phyloP scores from a whole-genome alignment of 2,113 vertebrate species.

The Ariopsis seemanni region DNA sequence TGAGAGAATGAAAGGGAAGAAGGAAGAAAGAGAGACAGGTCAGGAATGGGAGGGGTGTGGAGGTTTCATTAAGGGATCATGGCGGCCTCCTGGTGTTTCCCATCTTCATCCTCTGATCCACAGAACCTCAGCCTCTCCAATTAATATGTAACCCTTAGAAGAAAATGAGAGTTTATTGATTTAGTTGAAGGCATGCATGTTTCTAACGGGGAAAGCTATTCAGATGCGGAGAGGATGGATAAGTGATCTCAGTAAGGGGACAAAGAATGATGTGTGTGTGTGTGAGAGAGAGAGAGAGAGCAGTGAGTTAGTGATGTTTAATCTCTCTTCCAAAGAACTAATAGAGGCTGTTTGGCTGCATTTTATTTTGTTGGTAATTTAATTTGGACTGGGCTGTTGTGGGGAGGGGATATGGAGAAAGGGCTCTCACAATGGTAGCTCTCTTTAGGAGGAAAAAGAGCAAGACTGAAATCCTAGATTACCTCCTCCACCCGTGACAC shows the following conservation, averaged over 20 bases:
- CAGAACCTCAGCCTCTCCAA: slow-evolving; percentile 79
- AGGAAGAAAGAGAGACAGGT: slow-evolving; percentile 8
- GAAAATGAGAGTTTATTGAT: slow-evolving; percentile 95
- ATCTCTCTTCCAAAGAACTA: slow-evolving; percentile 82
- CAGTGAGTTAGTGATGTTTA: slow-evolving; percentile 83
- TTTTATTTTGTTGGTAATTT: slow-evolving; percentile 85
- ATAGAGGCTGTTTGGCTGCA: slow-evolving; percentile 82
- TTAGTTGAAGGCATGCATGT: slow-evolving; percentile 86
- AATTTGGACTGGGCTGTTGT: slow-evolving; percentile 66
- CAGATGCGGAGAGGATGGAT: slow-evolving; percentile 86
- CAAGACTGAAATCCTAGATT: slow-evolving; percentile 51
- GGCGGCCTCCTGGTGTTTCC: slow-evolving; percentile 82
- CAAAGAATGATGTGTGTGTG: slow-evolving; percentile 80
- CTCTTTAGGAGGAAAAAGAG: slow-evolving; percentile 30
- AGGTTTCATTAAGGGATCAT: slow-evolving; percentile 89
- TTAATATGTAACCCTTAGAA: slow-evolving; percentile 94
- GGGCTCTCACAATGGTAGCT: slow-evolving; percentile 50
- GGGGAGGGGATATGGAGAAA: slow-evolving; percentile 48
- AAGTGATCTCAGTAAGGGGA: slow-evolving; percentile 89
- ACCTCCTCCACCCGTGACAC: slow-evolving; percentile 51
- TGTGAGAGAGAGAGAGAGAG: slow-evolving; percentile 77
- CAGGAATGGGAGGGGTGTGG: slow-evolving; percentile 13
- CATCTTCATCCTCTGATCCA: slow-evolving; percentile 83
- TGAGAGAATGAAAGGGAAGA: slow-evolving; percentile 53
- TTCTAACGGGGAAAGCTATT: slow-evolving; percentile 83